phyloP scores from a whole-genome alignment of 2,888 invertebrate species.

The Tineola bisselliella region DNA sequence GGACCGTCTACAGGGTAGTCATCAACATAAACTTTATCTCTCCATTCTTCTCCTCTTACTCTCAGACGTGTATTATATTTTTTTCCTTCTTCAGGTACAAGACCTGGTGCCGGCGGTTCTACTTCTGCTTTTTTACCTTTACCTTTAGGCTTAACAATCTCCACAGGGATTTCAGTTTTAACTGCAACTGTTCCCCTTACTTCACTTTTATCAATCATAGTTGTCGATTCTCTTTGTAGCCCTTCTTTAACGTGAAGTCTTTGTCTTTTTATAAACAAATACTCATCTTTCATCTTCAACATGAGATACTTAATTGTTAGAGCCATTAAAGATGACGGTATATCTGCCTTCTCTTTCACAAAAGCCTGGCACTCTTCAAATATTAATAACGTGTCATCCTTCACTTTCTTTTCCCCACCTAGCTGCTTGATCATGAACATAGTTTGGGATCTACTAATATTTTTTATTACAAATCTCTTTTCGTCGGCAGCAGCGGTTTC shows the following conservation, averaged over 20 bases:
- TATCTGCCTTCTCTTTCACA: conserved; percentile 47
- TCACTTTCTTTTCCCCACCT: conserved; percentile 50
- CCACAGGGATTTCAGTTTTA: conserved; percentile 23
- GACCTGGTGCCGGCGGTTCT: conserved; percentile 10
- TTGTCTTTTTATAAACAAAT: conserved; percentile 46
- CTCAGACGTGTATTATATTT: conserved; percentile 58
- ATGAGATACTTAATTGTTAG: conserved; percentile 53
- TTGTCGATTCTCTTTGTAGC: conserved; percentile 41
- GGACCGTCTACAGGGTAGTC: conserved; percentile 65
- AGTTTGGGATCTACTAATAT: conserved; percentile 56
- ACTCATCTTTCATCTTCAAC: conserved; percentile 55
- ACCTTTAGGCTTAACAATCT: conserved; percentile 24
- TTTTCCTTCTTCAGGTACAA: conserved; percentile 36
- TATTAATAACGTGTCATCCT: conserved; percentile 44
- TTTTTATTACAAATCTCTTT: conserved; percentile 53
- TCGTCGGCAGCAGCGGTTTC: conserved; percentile 47
- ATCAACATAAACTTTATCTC: conserved; percentile 59
- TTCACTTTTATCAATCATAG: conserved; percentile 43
- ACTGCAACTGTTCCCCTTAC: conserved; percentile 39
- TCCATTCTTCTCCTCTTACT: conserved; percentile 65
- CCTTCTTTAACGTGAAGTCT: conserved; percentile 45
- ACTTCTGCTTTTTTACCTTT: conserved; percentile 33
- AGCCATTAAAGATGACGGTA: conserved; percentile 49
- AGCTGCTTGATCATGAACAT: conserved; percentile 59
- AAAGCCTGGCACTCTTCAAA: conserved; percentile 53